Conservation (phyloP, 2,797 vertebrate genomes). For the Leuciscus waleckii region DNA sequence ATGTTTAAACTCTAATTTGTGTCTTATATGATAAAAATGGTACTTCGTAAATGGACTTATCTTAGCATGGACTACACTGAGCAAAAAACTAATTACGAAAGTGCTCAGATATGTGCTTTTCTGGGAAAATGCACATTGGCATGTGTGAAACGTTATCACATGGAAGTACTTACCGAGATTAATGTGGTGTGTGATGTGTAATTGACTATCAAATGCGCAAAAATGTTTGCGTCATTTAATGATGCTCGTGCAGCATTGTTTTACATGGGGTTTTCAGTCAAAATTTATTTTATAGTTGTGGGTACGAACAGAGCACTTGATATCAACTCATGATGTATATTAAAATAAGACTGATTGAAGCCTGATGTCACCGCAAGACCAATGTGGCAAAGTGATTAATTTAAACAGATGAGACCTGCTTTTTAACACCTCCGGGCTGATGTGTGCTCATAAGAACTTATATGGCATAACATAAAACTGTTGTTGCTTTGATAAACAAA, state of each 20-base stretch:
- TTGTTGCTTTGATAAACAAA: neutral
- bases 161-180: constrained; percentile 1
- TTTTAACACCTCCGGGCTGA: neutral
- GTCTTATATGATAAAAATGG: neutral
- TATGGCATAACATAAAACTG: neutral
- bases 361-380: neutral
- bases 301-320: neutral
- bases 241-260: neutral
- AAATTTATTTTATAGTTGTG: constrained; percentile 27
- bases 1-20: neutral
- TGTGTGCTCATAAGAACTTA: constrained; percentile 8
- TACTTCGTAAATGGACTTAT: neutral
- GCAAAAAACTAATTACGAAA: constrained; percentile 14
- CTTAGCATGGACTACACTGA: neutral
- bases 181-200: constrained; percentile 27
- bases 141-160: constrained; percentile 15
- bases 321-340: constrained; percentile 17
- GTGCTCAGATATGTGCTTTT: neutral
- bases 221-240: neutral
- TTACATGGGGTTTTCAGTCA: neutral
- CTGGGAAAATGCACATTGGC: neutral
- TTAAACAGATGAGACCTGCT: neutral
- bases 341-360: constrained; percentile 10
- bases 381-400: neutral
- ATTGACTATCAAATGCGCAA: constrained; percentile 30